A percentile compares a stretch with the other conserved stretches of the same genome.
phyloP scores from a whole-genome alignment of 2,888 invertebrate species.

The Torymus tubicola region DNA sequence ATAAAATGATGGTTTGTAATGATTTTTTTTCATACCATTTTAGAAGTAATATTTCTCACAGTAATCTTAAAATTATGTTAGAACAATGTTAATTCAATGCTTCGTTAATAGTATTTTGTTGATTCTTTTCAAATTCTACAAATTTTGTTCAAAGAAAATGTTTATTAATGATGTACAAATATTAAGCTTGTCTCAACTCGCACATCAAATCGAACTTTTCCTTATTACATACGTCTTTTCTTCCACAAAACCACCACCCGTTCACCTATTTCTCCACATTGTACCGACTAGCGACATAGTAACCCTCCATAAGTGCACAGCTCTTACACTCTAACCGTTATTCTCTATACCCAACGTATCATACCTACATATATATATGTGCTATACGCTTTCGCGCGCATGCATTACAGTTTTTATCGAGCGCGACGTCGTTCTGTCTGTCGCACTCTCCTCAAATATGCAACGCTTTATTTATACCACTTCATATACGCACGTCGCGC shows the following conservation, averaged over 20 bases:
- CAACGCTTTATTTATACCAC: slow-evolving; percentile 42
- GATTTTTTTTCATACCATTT: too few relatives aligned
- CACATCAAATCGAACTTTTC: too few relatives aligned
- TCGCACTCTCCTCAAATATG: slow-evolving; percentile 15
- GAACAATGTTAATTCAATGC: too few relatives aligned
- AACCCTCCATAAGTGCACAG: neutral
- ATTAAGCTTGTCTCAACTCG: too few relatives aligned
- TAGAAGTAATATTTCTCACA: too few relatives aligned
- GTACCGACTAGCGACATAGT: slow-evolving; percentile 37
- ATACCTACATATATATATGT: too few relatives aligned
- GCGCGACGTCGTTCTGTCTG: slow-evolving; percentile 44
- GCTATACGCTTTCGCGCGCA: neutral
- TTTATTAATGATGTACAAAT: too few relatives aligned
- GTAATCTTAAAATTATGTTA: too few relatives aligned
- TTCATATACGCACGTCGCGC: slow-evolving; percentile 9
- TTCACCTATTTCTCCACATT: neutral
- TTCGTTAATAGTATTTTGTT: too few relatives aligned
- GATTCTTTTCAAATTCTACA: too few relatives aligned
- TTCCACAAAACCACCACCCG: neutral
- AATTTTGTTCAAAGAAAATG: too few relatives aligned
- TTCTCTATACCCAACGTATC: neutral
- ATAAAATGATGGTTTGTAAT: too few relatives aligned
- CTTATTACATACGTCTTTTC: neutral
- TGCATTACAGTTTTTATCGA: slow-evolving; percentile 48
- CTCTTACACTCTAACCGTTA: neutral